Conservation (phyloP, 2,113 vertebrate genomes). For the Abramis brama region DNA sequence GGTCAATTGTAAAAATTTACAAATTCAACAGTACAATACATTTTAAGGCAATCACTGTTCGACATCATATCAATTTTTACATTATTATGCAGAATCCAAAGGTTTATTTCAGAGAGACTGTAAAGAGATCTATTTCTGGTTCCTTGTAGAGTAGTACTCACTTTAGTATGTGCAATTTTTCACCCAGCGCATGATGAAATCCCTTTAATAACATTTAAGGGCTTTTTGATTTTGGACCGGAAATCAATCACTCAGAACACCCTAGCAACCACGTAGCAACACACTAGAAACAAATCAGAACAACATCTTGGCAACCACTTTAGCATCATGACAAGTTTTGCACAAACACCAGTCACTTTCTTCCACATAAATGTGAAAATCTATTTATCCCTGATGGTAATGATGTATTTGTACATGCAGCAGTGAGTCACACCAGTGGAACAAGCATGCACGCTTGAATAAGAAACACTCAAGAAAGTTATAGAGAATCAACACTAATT, state of each 20-base stretch:
- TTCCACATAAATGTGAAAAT: neutral
- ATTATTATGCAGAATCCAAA: neutral
- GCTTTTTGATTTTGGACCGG: neutral
- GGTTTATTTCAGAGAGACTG: neutral
- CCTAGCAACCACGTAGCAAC: neutral
- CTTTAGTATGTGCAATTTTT: neutral
- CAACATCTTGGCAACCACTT: neutral
- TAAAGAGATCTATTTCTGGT: neutral
- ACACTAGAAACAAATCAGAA: neutral
- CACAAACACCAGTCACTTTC: neutral
- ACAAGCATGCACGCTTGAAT: neutral
- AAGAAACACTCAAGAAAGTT: neutral
- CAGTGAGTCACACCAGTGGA: neutral
- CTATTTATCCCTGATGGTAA: neutral
- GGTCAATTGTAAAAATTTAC: neutral
- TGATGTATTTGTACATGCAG: neutral
- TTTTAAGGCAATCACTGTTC: neutral
- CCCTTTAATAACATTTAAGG: neutral
- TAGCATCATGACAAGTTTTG: neutral
- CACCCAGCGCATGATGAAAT: neutral
- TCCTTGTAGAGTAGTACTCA: neutral
- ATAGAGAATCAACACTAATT: conserved; percentile 23
- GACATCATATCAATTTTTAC: neutral
- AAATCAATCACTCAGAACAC: neutral
- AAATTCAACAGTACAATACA: neutral